Evolutionary conservation across 2,113 vertebrate species (phyloP), one percentile per base, ranked within the genome.

Genomic region (Salminus brasiliensis): DNA sequence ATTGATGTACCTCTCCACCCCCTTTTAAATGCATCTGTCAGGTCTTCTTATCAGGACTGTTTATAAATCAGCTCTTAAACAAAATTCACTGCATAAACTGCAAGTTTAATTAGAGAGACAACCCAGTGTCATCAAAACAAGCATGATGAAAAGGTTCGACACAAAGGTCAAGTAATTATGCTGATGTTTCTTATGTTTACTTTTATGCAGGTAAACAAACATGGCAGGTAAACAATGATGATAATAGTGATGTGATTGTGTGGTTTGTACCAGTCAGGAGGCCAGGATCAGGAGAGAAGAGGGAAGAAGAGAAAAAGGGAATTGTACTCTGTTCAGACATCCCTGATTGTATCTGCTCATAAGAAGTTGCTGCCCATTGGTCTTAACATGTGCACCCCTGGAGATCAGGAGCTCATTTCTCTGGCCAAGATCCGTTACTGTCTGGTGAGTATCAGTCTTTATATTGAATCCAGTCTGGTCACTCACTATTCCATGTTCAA

Each of bases 291-390:
- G 86, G 97, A 99, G 77, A 93, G 97, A 79, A 98, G 96, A 86
- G 96, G 96, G 87, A 95, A 94, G 83, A 96, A 92, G 47, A 94
- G 96, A 0, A 93, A 94, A 71, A 95, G 97, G 45, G 97, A 99
- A 88, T 91, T 97, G 36, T 99, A 99, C 84, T 97, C 97, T 78
- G 90, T 98, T 89, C 97, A 97, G 86, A 99, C 97, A 11, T 98
- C 96, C 12, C 90, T 99, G 86, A 99, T 99, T 41, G 95, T 98
- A 68, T 95, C 97, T 16, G 95, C 96, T 0, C 92, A 98, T 89
- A 99, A 99, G 92, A 98, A 98, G 88, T 93, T 99, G 96, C 93
- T 99, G 86, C 97, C 97, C 76, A 97, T 99, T 74, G 97, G 97
- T 69, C 90, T 99, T 88, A 99, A 99, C 88, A 97, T 98, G 97